Percentiles rank a stretch among this genome's conserved stretches.
Conservation (phyloP, 2,797 vertebrate species). For the Acanthis flammea region DNA sequence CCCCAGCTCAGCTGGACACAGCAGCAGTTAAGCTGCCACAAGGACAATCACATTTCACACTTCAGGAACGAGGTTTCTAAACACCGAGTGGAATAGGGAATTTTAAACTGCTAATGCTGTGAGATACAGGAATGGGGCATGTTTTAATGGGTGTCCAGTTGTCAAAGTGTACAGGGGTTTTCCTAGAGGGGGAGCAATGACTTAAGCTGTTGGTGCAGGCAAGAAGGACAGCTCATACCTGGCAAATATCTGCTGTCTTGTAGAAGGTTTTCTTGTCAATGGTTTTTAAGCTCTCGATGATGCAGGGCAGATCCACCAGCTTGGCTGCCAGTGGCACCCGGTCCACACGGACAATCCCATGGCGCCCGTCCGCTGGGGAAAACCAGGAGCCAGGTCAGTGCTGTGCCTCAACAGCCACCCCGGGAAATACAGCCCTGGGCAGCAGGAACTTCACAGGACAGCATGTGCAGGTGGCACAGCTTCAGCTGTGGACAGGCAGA, state of each 20-base stretch:
- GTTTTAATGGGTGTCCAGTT: not conserved
- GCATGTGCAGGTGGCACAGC: not conserved
- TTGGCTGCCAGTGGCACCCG: conserved; percentile 89
- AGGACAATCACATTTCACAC: not conserved
- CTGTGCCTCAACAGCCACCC: not conserved
- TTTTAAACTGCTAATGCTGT: not conserved
- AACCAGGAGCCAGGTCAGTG: not conserved
- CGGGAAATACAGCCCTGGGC: not conserved
- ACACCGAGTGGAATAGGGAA: not conserved
- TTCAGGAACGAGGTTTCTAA: not conserved
- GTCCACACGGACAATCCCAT: conserved; percentile 90
- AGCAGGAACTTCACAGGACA: not conserved
- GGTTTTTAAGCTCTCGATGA: conserved; percentile 90
- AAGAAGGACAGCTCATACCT: conserved; percentile 78
- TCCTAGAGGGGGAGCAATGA: not conserved
- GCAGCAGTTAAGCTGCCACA: not conserved
- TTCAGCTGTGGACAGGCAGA: not conserved
- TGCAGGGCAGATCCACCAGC: conserved; percentile 93
- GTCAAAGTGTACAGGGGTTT: not conserved
- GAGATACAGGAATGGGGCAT: not conserved
- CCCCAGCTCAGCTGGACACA: not conserved
- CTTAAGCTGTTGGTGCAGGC: not conserved
- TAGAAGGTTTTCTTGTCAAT: conserved; percentile 96
- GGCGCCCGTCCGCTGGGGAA: conserved; percentile 84
- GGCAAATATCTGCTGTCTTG: conserved; percentile 93